These are phyloP conservation scores for Neosalanx taihuensis DNA, from an alignment of 2,797 vertebrate species.

Conservation along the genomic window DNA sequence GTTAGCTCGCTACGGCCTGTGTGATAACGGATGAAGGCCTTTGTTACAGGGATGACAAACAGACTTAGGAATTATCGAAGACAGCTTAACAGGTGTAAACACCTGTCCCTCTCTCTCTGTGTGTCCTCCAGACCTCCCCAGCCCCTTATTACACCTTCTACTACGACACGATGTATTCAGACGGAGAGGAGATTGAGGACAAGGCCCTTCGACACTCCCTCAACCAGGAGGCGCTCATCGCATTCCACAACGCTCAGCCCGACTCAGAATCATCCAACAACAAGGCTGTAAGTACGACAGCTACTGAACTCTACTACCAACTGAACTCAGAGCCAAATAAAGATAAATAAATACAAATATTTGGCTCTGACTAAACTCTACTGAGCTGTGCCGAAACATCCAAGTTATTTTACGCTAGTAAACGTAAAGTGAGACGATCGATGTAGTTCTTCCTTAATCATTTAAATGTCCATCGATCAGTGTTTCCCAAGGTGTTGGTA, in stretches of 20 bases:
- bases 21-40: too few species aligned
- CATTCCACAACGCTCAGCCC: slow-evolving; percentile 72
- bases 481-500: neutral
- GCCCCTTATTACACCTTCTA: slow-evolving; percentile 76
- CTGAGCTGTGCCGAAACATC: too few species aligned
- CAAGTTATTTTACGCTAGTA: too few species aligned
- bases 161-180: slow-evolving; percentile 63
- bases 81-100: too few species aligned
- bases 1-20: too few species aligned
- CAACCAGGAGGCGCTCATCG: slow-evolving; percentile 79
- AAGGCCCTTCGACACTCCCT: slow-evolving; percentile 69
- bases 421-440: neutral
- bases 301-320: neutral
- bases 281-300: slow-evolving; percentile 68
- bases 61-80: too few species aligned
- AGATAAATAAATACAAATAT: too few species aligned
- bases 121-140: slow-evolving; percentile 52
- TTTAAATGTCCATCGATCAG: slow-evolving; percentile 3
- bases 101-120: neutral
- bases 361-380: too few species aligned
- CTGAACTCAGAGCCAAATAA: neutral
- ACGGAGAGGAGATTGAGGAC: slow-evolving; percentile 68
- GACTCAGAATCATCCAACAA: slow-evolving; percentile 60
- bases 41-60: too few species aligned
- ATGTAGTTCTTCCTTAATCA: slow-evolving; percentile 3